Conservation (phyloP, 2,888 invertebrate genomes). For the Cacoxenus indagator region DNA sequence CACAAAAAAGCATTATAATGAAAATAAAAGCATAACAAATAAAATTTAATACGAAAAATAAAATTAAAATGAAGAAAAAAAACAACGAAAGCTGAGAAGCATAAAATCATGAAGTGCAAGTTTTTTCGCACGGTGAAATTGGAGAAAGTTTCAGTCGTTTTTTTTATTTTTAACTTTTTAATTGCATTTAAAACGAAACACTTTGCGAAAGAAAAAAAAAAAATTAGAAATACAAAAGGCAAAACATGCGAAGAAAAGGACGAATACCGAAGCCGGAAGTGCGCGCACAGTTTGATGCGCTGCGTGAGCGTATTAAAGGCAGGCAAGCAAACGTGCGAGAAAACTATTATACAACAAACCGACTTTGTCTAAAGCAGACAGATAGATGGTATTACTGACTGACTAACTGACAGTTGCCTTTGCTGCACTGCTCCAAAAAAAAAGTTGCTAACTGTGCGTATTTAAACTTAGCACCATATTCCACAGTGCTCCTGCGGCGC, state of each 20-base stretch:
- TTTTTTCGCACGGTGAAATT: conserved; percentile 40
- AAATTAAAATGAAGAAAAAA: background rate
- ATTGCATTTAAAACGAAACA: conserved; percentile 51
- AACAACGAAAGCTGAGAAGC: background rate
- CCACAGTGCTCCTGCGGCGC: too few relatives aligned
- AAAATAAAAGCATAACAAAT: background rate
- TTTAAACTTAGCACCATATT: conserved; percentile 13
- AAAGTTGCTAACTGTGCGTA: conserved; percentile 6
- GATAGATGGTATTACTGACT: background rate
- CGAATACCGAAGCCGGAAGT: conserved; percentile 6
- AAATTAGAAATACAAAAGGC: background rate
- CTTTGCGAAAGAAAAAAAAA: conserved; percentile 21
- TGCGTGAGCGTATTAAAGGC: conserved; percentile 7
- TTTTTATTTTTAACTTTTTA: conserved; percentile 37
- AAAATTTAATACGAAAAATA: conserved; percentile 1
- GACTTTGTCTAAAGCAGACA: conserved; percentile 1
- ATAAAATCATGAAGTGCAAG: conserved; percentile 34
- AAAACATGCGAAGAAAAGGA: background rate
- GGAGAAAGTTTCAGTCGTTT: background rate
- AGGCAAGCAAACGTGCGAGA: background rate
- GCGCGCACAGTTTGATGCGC: background rate
- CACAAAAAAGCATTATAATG: background rate
- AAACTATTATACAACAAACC: background rate
- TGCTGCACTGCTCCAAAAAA: background rate
- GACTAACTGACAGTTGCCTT: background rate